Base-by-base conservation (phyloP, 1,140 invertebrate genomes). In the Musca vetustissima region DNA sequence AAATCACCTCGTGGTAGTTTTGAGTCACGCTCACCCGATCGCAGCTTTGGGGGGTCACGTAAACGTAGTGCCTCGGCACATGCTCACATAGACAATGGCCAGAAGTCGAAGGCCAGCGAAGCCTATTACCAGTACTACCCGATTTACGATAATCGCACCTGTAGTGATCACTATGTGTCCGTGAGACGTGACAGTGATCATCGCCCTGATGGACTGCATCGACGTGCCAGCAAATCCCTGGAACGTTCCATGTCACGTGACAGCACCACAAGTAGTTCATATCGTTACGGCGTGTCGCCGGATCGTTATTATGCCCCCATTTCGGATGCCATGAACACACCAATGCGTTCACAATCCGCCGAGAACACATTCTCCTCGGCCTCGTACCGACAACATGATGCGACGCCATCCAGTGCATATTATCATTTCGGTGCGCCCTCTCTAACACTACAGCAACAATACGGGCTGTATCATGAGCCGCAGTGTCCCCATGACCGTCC, bases 81-180 rank as follows among this genome's bases (percentile, higher is more conserved):
- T 43, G 77, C 78, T 14, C 80, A 77, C 70, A 79, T 82, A 9
- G 80, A 82, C 47, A 79, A 73, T 13, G 75, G 76, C 22, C 52
- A 48, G 1, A 66, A 70, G 19, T 36, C 66, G 0, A 69, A 61
- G n/a, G 59, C 70, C 0, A 32, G 61, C 19, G 80, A 82, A 72
- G 76, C 79, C 32, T 74, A 76, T 66, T 82, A 82, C 69, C 80
- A 82, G 17, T 82, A 82, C 57, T 82, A 82, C 71, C 80, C 80
- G 43, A 79, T 80, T 21, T 79, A 82, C 47, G 79, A 81, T 68
- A 81, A 81, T 74, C 79, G 78, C 69, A 81, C 79, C 4, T 81
- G 79, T 64, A 81, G 79, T 43, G 79, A 81, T 72, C 79, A 81
- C 43, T 81, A 81, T 70, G 78, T 81, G 47, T 76, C 79, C 9